A percentile compares a stretch with the other conserved stretches of the same genome.
These are phyloP conservation scores for Metopolophium dirhodum DNA, from an alignment of 1,140 invertebrate genomes.

Conservation along the genomic window DNA sequence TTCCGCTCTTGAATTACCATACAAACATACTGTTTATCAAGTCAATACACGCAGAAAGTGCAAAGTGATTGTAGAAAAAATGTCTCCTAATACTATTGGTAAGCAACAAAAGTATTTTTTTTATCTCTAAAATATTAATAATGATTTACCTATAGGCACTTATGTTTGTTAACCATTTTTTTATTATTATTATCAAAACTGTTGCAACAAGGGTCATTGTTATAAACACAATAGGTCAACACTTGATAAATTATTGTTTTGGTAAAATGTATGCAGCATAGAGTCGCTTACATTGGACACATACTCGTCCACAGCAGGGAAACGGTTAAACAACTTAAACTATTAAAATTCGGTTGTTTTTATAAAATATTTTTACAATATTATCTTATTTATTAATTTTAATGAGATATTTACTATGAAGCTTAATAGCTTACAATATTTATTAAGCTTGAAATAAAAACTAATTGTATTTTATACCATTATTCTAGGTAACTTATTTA, in stretches of 20 bases:
- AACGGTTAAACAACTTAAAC: too few species aligned
- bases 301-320: too few species aligned
- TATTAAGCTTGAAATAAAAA: background rate
- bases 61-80: conserved; percentile 47
- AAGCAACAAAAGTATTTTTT: background rate
- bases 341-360: too few species aligned
- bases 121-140: background rate
- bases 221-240: background rate
- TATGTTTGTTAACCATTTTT: background rate
- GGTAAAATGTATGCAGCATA: too few species aligned
- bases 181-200: background rate
- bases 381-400: background rate
- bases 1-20: conserved; percentile 61
- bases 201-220: background rate
- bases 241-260: background rate
- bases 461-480: background rate
- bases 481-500: conserved; percentile 50
- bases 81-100: conserved; percentile 41
- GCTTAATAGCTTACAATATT: background rate
- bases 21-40: conserved; percentile 53
- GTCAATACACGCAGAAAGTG: conserved; percentile 42
- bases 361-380: background rate
- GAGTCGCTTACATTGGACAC: too few species aligned
- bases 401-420: background rate
- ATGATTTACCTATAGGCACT: background rate